Evolutionary conservation across 2,888 invertebrate genomes (phyloP).

Genomic region (Meiosimyza decipiens): DNA sequence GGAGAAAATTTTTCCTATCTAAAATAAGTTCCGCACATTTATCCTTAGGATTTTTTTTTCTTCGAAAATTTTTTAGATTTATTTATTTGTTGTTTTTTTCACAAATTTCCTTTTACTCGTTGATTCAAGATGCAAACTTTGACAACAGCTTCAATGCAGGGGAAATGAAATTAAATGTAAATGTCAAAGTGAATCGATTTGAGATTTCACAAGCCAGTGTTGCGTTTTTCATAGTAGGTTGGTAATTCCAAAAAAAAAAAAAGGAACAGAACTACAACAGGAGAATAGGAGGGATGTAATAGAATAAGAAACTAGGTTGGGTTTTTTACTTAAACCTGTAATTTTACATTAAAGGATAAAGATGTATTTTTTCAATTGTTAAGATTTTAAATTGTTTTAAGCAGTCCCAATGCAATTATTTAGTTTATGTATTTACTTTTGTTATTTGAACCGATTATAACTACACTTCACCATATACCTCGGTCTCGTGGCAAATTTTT

Average conservation of each 20-base stretch:
- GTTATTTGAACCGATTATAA: constrained; percentile 10
- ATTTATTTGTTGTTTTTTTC: neutral
- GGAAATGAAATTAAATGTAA: neutral
- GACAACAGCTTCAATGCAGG: constrained; percentile 18
- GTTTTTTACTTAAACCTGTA: constrained; percentile 24
- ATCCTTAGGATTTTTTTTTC: neutral
- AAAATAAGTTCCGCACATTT: neutral
- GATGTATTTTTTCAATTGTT: neutral
- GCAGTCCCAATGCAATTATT: neutral
- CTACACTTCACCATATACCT: neutral
- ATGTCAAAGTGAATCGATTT: constrained; percentile 19
- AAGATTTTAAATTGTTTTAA: constrained; percentile 1
- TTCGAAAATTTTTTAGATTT: constrained; percentile 1
- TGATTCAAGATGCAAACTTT: constrained; percentile 26
- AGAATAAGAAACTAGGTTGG: constrained; percentile 42
- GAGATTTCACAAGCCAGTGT: neutral
- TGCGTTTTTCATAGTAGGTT: too few species aligned
- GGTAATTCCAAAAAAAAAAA: too few species aligned
- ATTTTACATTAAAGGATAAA: neutral
- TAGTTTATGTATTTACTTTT: neutral
- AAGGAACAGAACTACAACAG: neutral
- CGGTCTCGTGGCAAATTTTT: constrained; percentile 38
- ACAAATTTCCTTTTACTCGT: constrained; percentile 15
- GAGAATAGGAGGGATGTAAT: neutral
- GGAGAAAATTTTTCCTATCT: neutral